phyloP scores from a whole-genome alignment of 2,888 invertebrate species.

The Actias luna region DNA sequence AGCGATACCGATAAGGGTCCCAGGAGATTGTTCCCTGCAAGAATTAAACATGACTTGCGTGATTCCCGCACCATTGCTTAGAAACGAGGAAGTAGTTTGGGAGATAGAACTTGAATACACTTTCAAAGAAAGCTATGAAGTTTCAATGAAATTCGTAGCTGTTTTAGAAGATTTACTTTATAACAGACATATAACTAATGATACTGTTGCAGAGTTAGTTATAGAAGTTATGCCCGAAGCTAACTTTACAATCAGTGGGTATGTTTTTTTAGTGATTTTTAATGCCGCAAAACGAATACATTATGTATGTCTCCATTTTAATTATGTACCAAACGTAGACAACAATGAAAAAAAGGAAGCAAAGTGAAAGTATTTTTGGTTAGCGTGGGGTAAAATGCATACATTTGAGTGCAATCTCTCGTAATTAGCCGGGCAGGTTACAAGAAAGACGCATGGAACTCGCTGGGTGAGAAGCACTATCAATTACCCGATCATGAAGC shows the following conservation, averaged over 20 bases:
- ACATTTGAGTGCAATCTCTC: no score
- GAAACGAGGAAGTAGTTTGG: conserved; percentile 50
- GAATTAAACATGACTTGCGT: conserved; percentile 52
- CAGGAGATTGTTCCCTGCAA: conserved; percentile 55
- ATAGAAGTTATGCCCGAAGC: conserved; percentile 50
- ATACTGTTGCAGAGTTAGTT: conserved; percentile 35
- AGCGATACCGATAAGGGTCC: conserved; percentile 56
- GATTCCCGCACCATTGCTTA: conserved; percentile 57
- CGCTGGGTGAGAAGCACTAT: no score
- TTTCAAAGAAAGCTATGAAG: conserved; percentile 37
- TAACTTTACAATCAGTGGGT: conserved; percentile 57
- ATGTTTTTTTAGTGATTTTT: conserved; percentile 29
- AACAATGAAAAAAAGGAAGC: no score
- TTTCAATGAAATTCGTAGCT: conserved; percentile 43
- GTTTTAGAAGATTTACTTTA: conserved; percentile 52
- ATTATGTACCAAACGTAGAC: no score
- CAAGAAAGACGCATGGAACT: no score
- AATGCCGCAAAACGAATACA: no score
- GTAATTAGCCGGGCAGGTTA: no score
- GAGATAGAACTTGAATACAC: conserved; percentile 65
- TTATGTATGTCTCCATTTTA: no score
- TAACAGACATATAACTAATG: conserved; percentile 47
- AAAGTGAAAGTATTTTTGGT: no score
- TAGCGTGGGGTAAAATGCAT: no score
- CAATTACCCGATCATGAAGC: no score